These are phyloP conservation scores for Semicossyphus pulcher DNA, from an alignment of 2,113 vertebrate species.

Conservation along the genomic window DNA sequence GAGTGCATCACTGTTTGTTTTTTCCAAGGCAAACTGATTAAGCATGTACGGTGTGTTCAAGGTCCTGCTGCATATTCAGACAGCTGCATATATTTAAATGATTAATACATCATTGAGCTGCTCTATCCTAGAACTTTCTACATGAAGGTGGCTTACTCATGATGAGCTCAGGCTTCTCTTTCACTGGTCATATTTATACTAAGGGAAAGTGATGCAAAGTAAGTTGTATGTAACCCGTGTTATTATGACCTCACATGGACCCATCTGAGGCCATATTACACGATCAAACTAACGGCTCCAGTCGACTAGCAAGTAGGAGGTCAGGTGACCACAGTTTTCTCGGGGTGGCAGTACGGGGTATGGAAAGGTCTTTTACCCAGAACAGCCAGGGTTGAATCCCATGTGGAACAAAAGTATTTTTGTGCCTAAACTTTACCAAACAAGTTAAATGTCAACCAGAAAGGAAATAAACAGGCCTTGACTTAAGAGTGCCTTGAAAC, in stretches of 20 bases:
- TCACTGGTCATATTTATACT: not conserved
- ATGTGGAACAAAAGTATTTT: not conserved
- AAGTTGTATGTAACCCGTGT: not conserved
- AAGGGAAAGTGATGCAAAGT: not conserved
- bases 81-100: slow-evolving; percentile 7
- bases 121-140: not conserved
- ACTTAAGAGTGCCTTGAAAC: too few species aligned
- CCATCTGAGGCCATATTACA: too few species aligned
- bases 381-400: too few species aligned
- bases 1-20: slow-evolving; percentile 36
- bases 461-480: too few species aligned
- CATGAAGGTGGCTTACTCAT: not conserved
- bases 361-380: too few species aligned
- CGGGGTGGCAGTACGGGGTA: too few species aligned
- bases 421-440: not conserved
- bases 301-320: not conserved
- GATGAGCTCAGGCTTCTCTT: not conserved
- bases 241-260: too few species aligned
- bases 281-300: too few species aligned
- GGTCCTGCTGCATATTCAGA: not conserved
- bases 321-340: not conserved
- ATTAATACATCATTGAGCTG: not conserved
- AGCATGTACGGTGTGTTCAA: slow-evolving; percentile 23
- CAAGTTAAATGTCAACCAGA: too few species aligned
- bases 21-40: slow-evolving; percentile 41